Evolutionary conservation across 2,113 vertebrate species (phyloP), one percentile per base, ranked within the genome.

Genomic region (Talpa occidentalis): DNA sequence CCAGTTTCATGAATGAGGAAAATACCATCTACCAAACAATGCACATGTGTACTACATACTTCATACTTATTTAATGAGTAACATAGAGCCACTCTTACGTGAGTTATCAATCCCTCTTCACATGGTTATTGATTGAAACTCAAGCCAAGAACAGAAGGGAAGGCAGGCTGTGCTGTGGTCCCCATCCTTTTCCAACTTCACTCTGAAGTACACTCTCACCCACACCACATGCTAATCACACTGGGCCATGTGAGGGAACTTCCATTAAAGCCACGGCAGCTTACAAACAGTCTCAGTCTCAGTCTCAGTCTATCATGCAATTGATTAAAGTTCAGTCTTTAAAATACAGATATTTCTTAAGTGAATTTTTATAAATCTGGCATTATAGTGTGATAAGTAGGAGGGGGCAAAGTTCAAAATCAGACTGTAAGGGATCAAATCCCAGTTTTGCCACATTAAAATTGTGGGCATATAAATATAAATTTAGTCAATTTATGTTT

Each of bases 191-290:
- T 44, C 62, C 1, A 37, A 42, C 44, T 64, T 87, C 3, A 5
- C 60, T 81, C 60, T 56, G 44, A 64, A 40, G 4, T 9, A 26
- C 22, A 9, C 17, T 11, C 2, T 8, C 56, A 59, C 26, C 52
- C 10, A 2, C 12, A 30, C 21, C 9, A 32, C 28, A 3, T 5
- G 1, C 21, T 56, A 28, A 6, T 32, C 69, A 42, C 16, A 0
- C 17, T 9, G 26, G 76, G 49, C 54, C 28, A 0, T 7, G 6
- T 62, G 32, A 19, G 26, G 4, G 70, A 54, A 19, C 26, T 5
- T 35, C 82, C 22, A 22, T 28, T 54, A 47, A 40, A 52, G 70
- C 6, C 2, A 42, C 35, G 3, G 14, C 12, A 56, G 44, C 30
- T 52, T 64, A 24, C 17, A 54, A 59, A 35, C 17, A 8, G n/a